A percentile compares a stretch with the other conserved stretches of the same genome.
Conservation (phyloP, 2,888 invertebrate species). For the Cryptocephalus moraei region DNA sequence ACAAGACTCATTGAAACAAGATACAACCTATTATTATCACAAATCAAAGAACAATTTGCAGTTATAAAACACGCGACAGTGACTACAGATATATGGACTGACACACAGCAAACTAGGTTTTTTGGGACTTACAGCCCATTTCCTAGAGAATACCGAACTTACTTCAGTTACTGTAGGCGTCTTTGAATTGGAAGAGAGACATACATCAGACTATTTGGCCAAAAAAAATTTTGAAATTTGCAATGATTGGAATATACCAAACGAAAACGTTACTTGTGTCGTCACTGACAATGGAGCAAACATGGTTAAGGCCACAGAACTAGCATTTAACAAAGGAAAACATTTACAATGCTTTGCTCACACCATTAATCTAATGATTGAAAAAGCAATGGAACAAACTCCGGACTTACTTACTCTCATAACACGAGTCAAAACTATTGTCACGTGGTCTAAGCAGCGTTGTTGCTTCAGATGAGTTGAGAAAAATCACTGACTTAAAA, state of each 20-base stretch:
- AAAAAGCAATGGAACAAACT: conserved; percentile 5
- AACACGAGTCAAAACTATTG: conserved; percentile 4
- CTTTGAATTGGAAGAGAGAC: conserved; percentile 6
- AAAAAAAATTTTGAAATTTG: conserved; percentile 3
- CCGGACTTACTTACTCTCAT: background rate
- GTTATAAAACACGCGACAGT: conserved; percentile 1
- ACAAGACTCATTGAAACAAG: conserved; percentile 9
- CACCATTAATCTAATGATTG: conserved; percentile 10
- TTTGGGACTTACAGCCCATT: conserved; percentile 14
- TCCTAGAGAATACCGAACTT: conserved; percentile 4
- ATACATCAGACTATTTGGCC: conserved; percentile 7
- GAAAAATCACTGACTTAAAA: conserved; percentile 2
- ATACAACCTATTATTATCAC: conserved; percentile 5
- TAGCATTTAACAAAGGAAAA: conserved; percentile 3
- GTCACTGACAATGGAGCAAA: conserved; percentile 4
- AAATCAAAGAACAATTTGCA: conserved; percentile 8
- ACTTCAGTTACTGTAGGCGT: conserved; percentile 4
- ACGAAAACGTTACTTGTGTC: conserved; percentile 9
- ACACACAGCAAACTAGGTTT: conserved; percentile 12
- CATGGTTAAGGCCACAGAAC: conserved; percentile 2
- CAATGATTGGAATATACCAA: conserved; percentile 10
- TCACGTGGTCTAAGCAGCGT: conserved; percentile 8
- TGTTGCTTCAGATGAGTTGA: conserved; percentile 5
- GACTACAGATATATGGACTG: conserved; percentile 17
- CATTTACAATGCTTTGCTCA: conserved; percentile 17